Evolutionary conservation across 1,140 invertebrate species (phyloP).

Genomic region (Heliconius melpomene): DNA sequence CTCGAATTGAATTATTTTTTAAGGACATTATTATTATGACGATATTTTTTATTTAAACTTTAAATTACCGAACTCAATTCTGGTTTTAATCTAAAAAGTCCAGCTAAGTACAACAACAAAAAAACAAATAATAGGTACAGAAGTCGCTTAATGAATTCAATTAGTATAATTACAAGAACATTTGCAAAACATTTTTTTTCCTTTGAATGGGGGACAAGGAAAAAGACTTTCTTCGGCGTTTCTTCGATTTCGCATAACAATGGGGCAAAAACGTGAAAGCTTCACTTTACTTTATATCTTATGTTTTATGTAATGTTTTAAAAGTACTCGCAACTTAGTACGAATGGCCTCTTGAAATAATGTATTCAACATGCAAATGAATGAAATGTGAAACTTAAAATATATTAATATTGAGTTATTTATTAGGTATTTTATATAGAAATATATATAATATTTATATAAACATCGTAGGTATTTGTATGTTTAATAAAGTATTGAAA

Average conservation of each 20-base stretch:
- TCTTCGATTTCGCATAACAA: slow-evolving; percentile 32
- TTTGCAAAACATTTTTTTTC: background rate
- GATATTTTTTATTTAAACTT: too few relatives aligned
- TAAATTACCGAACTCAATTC: too few relatives aligned
- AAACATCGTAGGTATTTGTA: too few relatives aligned
- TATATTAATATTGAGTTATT: background rate
- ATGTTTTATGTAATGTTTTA: slow-evolving; percentile 4
- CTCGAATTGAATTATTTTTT: too few relatives aligned
- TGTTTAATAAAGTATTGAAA: too few relatives aligned
- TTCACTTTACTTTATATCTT: slow-evolving; percentile 5
- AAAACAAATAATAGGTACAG: background rate
- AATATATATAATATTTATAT: background rate
- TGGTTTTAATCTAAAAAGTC: too few relatives aligned
- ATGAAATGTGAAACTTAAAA: background rate
- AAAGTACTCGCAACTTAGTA: background rate
- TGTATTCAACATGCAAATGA: slow-evolving; percentile 3
- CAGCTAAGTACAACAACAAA: background rate
- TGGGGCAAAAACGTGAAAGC: slow-evolving; percentile 16
- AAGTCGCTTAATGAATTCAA: background rate
- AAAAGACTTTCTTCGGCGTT: slow-evolving; percentile 20
- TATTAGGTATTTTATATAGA: background rate
- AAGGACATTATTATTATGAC: too few relatives aligned
- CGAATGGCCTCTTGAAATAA: slow-evolving; percentile 4
- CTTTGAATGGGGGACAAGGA: slow-evolving; percentile 12
- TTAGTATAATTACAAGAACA: slow-evolving; percentile 6